Base-by-base conservation (phyloP, 1,140 invertebrate species). In the Hestina assimilis region DNA sequence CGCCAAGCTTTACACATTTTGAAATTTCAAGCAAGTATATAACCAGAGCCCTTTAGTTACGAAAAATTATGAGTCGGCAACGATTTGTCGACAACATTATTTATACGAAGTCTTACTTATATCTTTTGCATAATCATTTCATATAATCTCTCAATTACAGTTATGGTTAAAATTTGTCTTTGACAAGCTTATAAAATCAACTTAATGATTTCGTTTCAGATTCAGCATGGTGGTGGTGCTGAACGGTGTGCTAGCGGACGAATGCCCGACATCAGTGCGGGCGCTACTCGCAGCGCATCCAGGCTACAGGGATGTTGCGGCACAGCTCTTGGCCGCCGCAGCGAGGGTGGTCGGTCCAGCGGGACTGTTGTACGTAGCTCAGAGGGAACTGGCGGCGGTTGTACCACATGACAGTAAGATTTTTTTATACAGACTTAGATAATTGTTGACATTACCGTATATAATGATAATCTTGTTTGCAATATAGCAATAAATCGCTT, bases 311-410 rank as follows among this genome's bases (percentile, higher is more conserved):
- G 96, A 97, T 69, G 93, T 93, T 15, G 95, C 95, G 0, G 92
- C 93, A 6, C 94, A 95, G 79, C 84, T 97, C 55, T 90, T 95
- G 59, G 91, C 92, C 35, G 93, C 95, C 53, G 93, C 93, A 8
- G 91, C 93, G 31, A 93, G 96, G 87, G 92, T 95, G 26, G 91
- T 98, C 24, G 94, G 95, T 2, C 94, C 96, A 0, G 92, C 94
- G 19, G 95, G 96, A 1, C 90, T 98, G 8, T 91, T 99, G 19
- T 98, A 98, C 84, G 94, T 99, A 1, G 92, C 92, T 35, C 96
- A 98, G 80, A 90, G 97, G 74, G 97, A 99, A 89, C 92, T 96
- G 89, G 97, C 96, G 6, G 95, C 95, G 8, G 96, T 96, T 3
- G 91, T 94, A 33, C 96, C 96, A 15, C 94, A 96, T 76, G 97